These are phyloP conservation scores for Eueremaeus valkanovi DNA, from an alignment of 2,888 invertebrate genomes.

Conservation along the genomic window DNA sequence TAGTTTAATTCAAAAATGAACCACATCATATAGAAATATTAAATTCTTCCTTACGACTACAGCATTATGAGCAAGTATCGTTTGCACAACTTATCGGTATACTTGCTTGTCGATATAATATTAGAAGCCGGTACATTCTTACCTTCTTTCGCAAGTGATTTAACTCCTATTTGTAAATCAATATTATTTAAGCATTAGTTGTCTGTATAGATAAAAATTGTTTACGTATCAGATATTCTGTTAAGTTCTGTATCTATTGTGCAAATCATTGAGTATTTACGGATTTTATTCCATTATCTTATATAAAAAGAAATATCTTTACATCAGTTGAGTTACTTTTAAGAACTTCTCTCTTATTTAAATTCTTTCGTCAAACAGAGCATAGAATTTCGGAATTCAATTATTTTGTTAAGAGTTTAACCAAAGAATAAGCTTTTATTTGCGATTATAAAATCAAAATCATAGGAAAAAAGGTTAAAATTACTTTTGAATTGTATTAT, in stretches of 20 bases:
- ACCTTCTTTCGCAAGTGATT: no score
- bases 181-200: neutral
- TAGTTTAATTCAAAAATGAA: no score
- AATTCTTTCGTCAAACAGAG: neutral
- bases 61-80: no score
- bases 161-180: conserved; percentile 4
- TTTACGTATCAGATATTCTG: conserved; percentile 10
- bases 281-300: neutral
- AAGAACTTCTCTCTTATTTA: neutral
- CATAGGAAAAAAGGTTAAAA: neutral
- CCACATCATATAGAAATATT: no score
- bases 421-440: no score
- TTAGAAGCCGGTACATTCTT: no score
- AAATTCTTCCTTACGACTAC: no score
- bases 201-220: conserved; percentile 6
- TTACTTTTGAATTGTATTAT: neutral
- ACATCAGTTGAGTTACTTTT: neutral
- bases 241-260: conserved; percentile 8
- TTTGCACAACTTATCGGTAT: no score
- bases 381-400: neutral
- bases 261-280: neutral
- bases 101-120: no score
- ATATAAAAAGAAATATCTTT: conserved; percentile 1
- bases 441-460: neutral
- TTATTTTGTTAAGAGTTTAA: conserved; percentile 26